A percentile compares a stretch with the other conserved stretches of the same genome.
phyloP scores from a whole-genome alignment of 2,888 invertebrate genomes.

The Atrina japonica region DNA sequence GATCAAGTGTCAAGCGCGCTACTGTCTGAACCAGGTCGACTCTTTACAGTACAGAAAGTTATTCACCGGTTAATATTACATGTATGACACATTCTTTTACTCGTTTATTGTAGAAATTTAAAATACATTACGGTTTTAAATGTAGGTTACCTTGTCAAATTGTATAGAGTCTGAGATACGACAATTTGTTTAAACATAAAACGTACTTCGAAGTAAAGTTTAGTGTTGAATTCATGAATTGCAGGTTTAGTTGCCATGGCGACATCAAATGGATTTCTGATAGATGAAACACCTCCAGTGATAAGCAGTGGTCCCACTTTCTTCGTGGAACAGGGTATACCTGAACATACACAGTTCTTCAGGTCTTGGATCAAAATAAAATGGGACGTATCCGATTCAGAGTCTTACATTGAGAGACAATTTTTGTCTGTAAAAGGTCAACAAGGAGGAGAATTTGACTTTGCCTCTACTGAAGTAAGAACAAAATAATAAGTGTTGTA shows the following conservation, averaged over 20 bases:
- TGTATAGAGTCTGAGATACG: no score
- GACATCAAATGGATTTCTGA: constrained; percentile 42
- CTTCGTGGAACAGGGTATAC: not conserved
- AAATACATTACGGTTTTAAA: no score
- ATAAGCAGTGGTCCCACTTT: constrained; percentile 25
- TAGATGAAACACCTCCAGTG: constrained; percentile 34
- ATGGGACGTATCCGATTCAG: constrained; percentile 34
- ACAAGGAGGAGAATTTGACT: constrained; percentile 40
- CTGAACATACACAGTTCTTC: constrained; percentile 15
- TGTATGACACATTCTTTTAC: no score
- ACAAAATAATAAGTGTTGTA: not conserved
- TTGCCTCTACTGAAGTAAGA: constrained; percentile 28
- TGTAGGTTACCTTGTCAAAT: no score
- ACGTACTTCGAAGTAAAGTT: not conserved
- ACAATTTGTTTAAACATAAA: no score
- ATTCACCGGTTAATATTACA: no score
- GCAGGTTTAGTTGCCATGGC: constrained; percentile 39
- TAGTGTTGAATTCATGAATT: not conserved
- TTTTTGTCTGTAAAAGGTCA: constrained; percentile 44
- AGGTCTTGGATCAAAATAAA: constrained; percentile 37
- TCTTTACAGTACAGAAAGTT: no score
- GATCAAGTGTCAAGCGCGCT: no score
- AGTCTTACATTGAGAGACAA: constrained; percentile 42
- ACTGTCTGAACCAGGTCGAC: no score
- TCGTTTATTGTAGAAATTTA: no score